phyloP scores from a whole-genome alignment of 2,113 vertebrate genomes.

The Phaethon lepturus region DNA sequence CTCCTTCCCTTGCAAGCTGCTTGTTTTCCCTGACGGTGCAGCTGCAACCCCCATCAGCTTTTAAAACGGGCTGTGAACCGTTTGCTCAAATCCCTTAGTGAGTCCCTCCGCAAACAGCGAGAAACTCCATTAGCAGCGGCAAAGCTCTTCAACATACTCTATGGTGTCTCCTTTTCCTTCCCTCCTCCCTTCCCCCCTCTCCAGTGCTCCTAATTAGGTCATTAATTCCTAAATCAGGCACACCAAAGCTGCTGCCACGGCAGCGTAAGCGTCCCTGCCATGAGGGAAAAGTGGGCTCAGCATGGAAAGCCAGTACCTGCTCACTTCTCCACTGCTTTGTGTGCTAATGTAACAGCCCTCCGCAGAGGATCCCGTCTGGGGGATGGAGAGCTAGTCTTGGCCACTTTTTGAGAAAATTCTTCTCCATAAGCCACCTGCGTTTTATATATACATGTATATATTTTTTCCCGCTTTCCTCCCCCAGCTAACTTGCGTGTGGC shows the following conservation, averaged over 20 bases:
- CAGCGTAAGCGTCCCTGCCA: background rate
- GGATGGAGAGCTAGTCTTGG: background rate
- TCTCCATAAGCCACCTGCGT: background rate
- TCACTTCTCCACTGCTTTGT: background rate
- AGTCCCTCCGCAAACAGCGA: background rate
- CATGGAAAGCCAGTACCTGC: background rate
- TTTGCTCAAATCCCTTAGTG: background rate
- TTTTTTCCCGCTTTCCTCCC: conserved; percentile 9
- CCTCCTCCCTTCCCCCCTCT: background rate
- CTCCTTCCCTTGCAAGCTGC: background rate
- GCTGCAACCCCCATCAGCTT: background rate
- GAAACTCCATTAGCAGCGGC: background rate
- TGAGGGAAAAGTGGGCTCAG: background rate
- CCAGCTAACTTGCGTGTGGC: background rate
- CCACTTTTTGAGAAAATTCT: background rate
- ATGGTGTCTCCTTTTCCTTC: background rate
- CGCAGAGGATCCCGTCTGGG: background rate
- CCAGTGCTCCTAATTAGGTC: background rate
- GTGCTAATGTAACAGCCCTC: background rate
- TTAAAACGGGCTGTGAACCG: fast-evolving
- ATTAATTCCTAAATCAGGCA: conserved; percentile 43
- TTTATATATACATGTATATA: background rate
- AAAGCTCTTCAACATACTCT: background rate
- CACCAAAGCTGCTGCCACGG: background rate
- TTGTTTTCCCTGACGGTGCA: background rate